These are phyloP conservation scores for Drosophila rufa DNA, from an alignment of 1,140 invertebrate genomes.

Conservation along the genomic window DNA sequence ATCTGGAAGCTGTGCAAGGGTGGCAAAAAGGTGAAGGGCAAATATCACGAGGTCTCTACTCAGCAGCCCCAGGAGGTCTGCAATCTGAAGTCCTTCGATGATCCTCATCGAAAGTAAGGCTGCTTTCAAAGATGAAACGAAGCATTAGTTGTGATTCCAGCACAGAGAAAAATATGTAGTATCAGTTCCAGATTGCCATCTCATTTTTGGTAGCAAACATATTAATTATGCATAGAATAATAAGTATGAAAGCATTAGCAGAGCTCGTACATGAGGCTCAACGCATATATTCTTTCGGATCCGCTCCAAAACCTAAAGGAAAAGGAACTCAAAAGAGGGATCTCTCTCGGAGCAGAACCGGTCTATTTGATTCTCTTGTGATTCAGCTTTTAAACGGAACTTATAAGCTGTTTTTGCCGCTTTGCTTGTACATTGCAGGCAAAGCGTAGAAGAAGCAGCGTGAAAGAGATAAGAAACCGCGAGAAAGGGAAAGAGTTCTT, in stretches of 20 bases:
- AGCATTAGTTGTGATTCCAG: slow-evolving; percentile 33
- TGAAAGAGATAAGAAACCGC: too few relatives aligned
- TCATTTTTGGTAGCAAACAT: slow-evolving; percentile 7
- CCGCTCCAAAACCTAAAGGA: background rate
- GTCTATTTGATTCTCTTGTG: too few relatives aligned
- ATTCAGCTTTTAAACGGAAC: too few relatives aligned
- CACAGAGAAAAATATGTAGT: slow-evolving; percentile 19
- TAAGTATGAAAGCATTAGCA: too few relatives aligned
- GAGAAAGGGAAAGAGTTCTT: too few relatives aligned
- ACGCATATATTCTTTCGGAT: too few relatives aligned
- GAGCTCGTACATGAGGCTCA: too few relatives aligned
- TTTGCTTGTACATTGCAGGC: too few relatives aligned
- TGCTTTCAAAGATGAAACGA: slow-evolving; percentile 5
- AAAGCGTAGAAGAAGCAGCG: too few relatives aligned
- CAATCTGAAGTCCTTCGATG: slow-evolving; percentile 3
- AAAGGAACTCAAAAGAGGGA: background rate
- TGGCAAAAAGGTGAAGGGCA: slow-evolving; percentile 1
- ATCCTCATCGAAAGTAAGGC: slow-evolving; percentile 1
- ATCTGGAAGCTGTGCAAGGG: background rate
- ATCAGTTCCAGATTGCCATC: slow-evolving; percentile 23
- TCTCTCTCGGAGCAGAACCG: too few relatives aligned
- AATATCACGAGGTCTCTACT: slow-evolving; percentile 14
- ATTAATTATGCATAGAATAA: too few relatives aligned
- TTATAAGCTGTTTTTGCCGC: too few relatives aligned
- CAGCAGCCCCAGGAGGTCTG: slow-evolving; percentile 13